Percentiles rank a stretch among this genome's conserved stretches.
phyloP scores from a whole-genome alignment of 2,113 vertebrate species.

The Erythrocercus mccallii region DNA sequence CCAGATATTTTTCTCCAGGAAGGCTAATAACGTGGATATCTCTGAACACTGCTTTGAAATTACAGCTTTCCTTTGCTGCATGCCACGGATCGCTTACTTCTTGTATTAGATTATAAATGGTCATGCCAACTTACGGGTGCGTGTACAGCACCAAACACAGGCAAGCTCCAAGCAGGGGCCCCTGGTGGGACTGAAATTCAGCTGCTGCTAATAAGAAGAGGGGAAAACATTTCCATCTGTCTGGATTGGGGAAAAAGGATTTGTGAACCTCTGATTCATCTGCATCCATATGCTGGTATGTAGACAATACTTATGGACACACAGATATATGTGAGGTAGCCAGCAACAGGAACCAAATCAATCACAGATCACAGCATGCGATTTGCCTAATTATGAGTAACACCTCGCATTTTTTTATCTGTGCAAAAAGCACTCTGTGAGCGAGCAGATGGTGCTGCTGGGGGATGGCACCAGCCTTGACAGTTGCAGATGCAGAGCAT shows the following conservation, averaged over 20 bases:
- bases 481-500: conserved; percentile 66
- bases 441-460: conserved; percentile 67
- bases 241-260: neutral
- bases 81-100: neutral
- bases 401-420: conserved; percentile 63
- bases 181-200: conserved; percentile 38
- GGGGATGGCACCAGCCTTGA: conserved; percentile 51
- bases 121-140: neutral
- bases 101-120: conserved; percentile 31
- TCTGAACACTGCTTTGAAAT: conserved; percentile 3
- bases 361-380: conserved; percentile 63
- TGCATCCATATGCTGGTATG: conserved; percentile 46
- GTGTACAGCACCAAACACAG: neutral
- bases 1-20: neutral
- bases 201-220: conserved; percentile 42
- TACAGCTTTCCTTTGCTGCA: neutral
- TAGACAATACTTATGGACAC: conserved; percentile 53
- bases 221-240: conserved; percentile 59
- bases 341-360: conserved; percentile 43
- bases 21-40: neutral
- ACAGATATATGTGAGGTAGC: conserved; percentile 3
- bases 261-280: conserved; percentile 41
- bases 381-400: conserved; percentile 70
- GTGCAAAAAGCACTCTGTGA: conserved; percentile 56
- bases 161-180: conserved; percentile 31